A percentile compares a stretch with the other conserved stretches of the same genome.
Conservation (phyloP, 2,797 vertebrate genomes). For the Morelia viridis region DNA sequence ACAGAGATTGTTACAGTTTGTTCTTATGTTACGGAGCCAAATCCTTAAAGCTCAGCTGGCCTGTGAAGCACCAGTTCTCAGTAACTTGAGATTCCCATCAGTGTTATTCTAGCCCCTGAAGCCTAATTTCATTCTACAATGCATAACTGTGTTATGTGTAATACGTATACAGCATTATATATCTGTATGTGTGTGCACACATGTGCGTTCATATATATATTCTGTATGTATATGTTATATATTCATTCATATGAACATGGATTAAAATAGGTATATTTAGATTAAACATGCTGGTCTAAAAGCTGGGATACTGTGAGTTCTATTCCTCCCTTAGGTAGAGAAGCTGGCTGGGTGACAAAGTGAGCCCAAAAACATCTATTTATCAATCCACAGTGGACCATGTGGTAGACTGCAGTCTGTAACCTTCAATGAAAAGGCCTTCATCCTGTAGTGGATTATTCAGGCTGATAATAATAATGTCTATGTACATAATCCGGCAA, state of each 20-base stretch:
- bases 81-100: not conserved
- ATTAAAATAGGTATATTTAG: not conserved
- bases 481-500: no score
- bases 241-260: not conserved
- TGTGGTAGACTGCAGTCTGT: not conserved
- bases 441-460: not conserved
- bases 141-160: not conserved
- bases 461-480: not conserved
- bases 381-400: not conserved
- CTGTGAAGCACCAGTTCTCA: not conserved
- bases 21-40: conserved; percentile 13
- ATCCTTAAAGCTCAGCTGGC: not conserved
- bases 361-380: not conserved
- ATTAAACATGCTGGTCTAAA: not conserved
- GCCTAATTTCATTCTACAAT: not conserved
- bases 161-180: not conserved
- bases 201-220: no score
- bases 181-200: not conserved
- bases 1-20: not conserved
- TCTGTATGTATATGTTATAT: not conserved
- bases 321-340: not conserved
- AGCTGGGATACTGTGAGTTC: not conserved
- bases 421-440: not conserved
- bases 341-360: not conserved
- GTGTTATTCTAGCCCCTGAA: not conserved